Percentiles rank a stretch among this genome's conserved stretches.
Evolutionary conservation across 2,888 invertebrate species (phyloP).

Genomic region (Cheilosia grossa): DNA sequence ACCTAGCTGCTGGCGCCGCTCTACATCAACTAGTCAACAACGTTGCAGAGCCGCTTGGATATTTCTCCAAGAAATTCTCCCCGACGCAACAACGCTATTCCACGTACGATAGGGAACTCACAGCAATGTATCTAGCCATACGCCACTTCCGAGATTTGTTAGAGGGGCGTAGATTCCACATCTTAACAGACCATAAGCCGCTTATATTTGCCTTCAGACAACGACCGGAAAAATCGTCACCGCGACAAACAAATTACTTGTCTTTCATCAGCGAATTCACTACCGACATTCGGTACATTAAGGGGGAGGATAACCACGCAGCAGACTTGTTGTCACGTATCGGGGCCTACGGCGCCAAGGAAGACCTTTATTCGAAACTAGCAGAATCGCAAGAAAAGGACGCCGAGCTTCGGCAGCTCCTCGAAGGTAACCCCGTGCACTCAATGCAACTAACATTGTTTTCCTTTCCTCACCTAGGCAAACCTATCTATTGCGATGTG

Average conservation of each 20-base stretch:
- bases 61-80: conserved; percentile 31
- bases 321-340: conserved; percentile 41
- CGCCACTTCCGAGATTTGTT: conserved; percentile 30
- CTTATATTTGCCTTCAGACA: conserved; percentile 23
- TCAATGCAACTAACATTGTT: conserved; percentile 25
- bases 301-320: conserved; percentile 7
- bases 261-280: conserved; percentile 26
- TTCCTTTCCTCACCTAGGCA: conserved; percentile 14
- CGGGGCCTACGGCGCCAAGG: background rate
- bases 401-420: conserved; percentile 20
- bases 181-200: conserved; percentile 39
- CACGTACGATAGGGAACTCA: conserved; percentile 24
- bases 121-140: conserved; percentile 15
- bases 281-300: conserved; percentile 15
- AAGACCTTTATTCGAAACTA: conserved; percentile 21
- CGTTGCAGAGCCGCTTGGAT: conserved; percentile 2
- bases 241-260: conserved; percentile 34
- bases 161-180: conserved; percentile 28
- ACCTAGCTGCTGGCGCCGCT: conserved; percentile 25
- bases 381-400: conserved; percentile 30
- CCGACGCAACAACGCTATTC: background rate
- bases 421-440: conserved; percentile 10
- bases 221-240: conserved; percentile 27
- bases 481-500: conserved; percentile 19
- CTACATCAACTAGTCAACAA: conserved; percentile 27